A percentile compares a stretch with the other conserved stretches of the same genome.
These are phyloP conservation scores for Sarcophaga variegata DNA, from an alignment of 2,888 invertebrate genomes.

Conservation along the genomic window DNA sequence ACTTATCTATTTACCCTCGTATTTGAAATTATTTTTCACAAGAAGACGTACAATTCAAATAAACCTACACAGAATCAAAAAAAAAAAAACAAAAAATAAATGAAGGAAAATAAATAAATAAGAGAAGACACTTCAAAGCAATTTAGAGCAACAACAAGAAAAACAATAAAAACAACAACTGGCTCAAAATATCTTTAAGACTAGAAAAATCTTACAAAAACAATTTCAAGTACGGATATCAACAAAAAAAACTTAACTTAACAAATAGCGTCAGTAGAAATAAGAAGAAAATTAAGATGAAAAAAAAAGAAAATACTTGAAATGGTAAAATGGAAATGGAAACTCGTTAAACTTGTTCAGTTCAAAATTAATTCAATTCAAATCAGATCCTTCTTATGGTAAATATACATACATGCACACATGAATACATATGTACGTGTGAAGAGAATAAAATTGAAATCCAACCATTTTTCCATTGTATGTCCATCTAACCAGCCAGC, in stretches of 20 bases:
- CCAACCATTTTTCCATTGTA: background rate
- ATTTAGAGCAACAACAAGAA: conserved; percentile 47
- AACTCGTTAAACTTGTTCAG: conserved; percentile 54
- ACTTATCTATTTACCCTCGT: conserved; percentile 11
- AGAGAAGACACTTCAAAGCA: conserved; percentile 32
- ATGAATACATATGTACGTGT: background rate
- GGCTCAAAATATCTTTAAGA: background rate
- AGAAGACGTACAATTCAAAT: conserved; percentile 35
- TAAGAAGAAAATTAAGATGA: background rate
- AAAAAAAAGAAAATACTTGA: background rate
- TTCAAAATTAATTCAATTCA: conserved; percentile 24
- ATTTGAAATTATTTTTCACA: conserved; percentile 45
- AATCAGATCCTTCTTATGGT: background rate
- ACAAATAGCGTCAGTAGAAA: conserved; percentile 42
- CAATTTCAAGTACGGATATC: conserved; percentile 1
- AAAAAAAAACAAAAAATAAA: background rate
- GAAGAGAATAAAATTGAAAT: background rate
- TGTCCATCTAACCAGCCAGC: too few species aligned
- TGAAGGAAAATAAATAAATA: conserved; percentile 1
- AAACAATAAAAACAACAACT: conserved; percentile 39
- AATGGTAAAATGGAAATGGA: background rate
- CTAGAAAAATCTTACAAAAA: background rate
- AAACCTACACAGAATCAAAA: conserved; percentile 28
- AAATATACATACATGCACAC: background rate
- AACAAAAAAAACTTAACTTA: conserved; percentile 25